phyloP scores from a whole-genome alignment of 2,888 invertebrate species.

The Patella ulyssiponensis region DNA sequence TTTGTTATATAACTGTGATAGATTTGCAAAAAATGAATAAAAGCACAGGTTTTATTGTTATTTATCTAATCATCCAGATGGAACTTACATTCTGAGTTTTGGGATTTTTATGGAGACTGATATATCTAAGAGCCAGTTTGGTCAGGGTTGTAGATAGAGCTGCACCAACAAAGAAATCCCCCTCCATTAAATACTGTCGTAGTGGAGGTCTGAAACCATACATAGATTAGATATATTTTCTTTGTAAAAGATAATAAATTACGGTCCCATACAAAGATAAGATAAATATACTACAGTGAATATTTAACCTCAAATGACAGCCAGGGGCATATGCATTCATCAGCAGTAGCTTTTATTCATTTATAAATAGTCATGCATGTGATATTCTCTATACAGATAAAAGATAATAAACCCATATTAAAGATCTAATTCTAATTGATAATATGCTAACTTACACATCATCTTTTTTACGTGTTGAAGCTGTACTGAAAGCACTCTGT shows the following conservation, averaged over 20 bases:
- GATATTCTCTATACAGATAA: no score
- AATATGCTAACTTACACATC: conserved; percentile 52
- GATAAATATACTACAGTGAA: no score
- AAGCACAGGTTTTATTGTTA: no score
- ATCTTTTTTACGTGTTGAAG: conserved; percentile 61
- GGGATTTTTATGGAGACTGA: conserved; percentile 69
- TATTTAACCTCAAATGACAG: no score
- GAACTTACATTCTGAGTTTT: conserved; percentile 72
- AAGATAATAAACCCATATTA: no score
- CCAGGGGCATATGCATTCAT: no score
- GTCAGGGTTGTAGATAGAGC: conserved; percentile 91
- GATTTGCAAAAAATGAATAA: no score
- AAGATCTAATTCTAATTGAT: no score
- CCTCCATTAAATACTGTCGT: conserved; percentile 90
- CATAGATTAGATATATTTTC: neutral
- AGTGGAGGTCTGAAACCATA: conserved; percentile 79
- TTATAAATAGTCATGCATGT: no score
- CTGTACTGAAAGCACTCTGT: conserved; percentile 93
- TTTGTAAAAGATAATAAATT: neutral
- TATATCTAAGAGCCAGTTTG: conserved; percentile 87
- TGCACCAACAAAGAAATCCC: conserved; percentile 96
- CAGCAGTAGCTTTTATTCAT: no score
- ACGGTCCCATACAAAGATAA: neutral
- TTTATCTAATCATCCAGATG: neutral
- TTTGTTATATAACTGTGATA: no score